A percentile compares a stretch with the other conserved stretches of the same genome.
phyloP scores from a whole-genome alignment of 1,140 invertebrate genomes.

The Drosophila punjabiensis region DNA sequence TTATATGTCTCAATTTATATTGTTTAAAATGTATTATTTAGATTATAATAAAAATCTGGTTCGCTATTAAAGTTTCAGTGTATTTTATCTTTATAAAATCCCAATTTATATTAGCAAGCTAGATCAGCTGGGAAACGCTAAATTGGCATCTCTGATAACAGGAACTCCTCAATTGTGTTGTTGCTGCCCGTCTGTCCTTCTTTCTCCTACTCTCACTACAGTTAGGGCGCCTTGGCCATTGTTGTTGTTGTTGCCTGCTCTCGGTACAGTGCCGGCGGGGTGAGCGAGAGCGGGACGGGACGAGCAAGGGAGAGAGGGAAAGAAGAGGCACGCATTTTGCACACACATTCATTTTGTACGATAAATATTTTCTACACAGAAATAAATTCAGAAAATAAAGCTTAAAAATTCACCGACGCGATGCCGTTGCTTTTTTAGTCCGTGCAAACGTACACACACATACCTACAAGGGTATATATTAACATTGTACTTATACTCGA shows the following conservation, averaged over 20 bases:
- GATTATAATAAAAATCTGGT: background rate
- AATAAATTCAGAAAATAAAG: conserved; percentile 71
- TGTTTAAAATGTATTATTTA: no score
- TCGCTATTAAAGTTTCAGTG: background rate
- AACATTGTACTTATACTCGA: conserved; percentile 38
- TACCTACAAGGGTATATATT: conserved; percentile 7
- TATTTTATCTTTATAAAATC: background rate
- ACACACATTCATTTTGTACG: conserved; percentile 44
- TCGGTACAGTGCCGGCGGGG: conserved; percentile 58
- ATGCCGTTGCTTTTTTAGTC: conserved; percentile 60
- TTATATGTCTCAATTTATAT: no score
- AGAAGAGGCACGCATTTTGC: conserved; percentile 40
- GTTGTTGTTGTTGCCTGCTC: conserved; percentile 46
- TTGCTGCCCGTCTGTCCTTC: conserved; percentile 24
- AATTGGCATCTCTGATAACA: conserved; percentile 29
- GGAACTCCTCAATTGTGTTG: conserved; percentile 45
- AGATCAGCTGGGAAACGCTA: conserved; percentile 3
- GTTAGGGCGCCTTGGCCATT: conserved; percentile 42
- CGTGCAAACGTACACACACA: conserved; percentile 24
- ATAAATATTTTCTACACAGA: conserved; percentile 55
- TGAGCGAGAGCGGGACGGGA: conserved; percentile 7
- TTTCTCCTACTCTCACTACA: conserved; percentile 37
- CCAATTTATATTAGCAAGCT: background rate
- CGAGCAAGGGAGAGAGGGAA: conserved; percentile 19
- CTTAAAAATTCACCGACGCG: conserved; percentile 63